Conservation (phyloP, 1,140 invertebrate species). For the Stegodyphus mimosarum region DNA sequence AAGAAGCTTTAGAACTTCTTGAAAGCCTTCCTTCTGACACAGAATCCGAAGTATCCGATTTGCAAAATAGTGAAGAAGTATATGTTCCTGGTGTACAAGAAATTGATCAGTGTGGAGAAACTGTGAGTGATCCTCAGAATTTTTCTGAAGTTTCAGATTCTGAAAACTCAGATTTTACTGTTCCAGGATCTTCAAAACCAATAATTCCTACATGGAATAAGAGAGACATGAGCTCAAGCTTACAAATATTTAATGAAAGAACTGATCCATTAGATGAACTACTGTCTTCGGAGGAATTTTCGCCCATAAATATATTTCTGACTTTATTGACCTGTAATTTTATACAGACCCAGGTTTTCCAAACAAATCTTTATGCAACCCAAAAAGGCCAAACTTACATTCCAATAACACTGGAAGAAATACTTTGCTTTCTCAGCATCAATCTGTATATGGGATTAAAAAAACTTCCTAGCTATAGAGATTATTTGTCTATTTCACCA, state of each 20-base stretch:
- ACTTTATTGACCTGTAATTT: neutral
- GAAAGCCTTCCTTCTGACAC: neutral
- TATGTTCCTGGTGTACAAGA: neutral
- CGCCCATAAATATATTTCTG: neutral
- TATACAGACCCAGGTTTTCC: neutral
- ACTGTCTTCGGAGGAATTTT: neutral
- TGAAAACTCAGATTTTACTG: neutral
- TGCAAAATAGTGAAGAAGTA: neutral
- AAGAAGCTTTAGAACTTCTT: neutral
- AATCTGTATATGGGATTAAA: neutral
- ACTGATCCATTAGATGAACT: neutral
- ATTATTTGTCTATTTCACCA: neutral
- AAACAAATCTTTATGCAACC: neutral
- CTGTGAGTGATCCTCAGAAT: neutral
- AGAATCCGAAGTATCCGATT: neutral
- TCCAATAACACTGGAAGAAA: neutral
- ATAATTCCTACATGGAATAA: neutral
- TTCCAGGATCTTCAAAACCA: neutral
- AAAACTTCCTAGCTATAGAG: neutral
- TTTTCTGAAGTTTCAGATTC: neutral
- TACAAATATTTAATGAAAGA: neutral
- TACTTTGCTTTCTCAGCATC: neutral
- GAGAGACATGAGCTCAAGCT: neutral
- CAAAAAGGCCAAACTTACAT: neutral
- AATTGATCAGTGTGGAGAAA: neutral